Evolutionary conservation across 2,113 vertebrate genomes (phyloP).

Genomic region (Microtus montanus): DNA sequence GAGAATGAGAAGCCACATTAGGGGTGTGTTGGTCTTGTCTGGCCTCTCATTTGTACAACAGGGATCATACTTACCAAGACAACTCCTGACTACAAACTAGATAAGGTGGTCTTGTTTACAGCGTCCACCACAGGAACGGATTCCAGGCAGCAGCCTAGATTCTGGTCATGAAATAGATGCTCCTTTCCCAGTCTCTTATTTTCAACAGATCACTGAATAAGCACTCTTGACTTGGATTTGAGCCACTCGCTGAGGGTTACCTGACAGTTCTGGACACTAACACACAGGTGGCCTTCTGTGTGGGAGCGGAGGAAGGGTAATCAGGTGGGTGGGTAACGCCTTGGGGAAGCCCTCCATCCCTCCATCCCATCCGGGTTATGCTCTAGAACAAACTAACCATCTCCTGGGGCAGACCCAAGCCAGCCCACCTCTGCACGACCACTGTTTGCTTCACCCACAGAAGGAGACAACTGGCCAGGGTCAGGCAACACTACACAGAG

Average conservation of each 20-base stretch:
- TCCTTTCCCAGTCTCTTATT: not conserved
- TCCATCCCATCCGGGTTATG: not conserved
- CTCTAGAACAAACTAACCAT: not conserved
- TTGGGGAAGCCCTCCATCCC: not conserved
- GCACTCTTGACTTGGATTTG: not conserved
- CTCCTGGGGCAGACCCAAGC: rapidly evolving
- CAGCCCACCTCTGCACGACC: not conserved
- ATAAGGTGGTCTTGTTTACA: too few relatives aligned
- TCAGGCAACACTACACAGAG: rapidly evolving
- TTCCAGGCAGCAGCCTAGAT: not conserved
- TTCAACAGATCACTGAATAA: not conserved
- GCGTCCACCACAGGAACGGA: rapidly evolving
- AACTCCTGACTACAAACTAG: not conserved
- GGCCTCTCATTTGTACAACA: not conserved
- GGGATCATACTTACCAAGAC: conserved; percentile 52
- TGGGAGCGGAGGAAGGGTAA: not conserved
- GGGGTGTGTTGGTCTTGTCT: not conserved
- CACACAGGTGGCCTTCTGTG: not conserved
- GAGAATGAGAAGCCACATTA: not conserved
- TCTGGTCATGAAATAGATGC: not conserved
- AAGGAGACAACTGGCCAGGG: rapidly evolving
- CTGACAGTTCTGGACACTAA: not conserved
- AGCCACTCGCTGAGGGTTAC: not conserved
- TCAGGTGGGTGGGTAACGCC: too few relatives aligned
- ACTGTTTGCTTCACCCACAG: too few relatives aligned